Conservation (phyloP, 2,888 invertebrate species). For the Limnephilus marmoratus region DNA sequence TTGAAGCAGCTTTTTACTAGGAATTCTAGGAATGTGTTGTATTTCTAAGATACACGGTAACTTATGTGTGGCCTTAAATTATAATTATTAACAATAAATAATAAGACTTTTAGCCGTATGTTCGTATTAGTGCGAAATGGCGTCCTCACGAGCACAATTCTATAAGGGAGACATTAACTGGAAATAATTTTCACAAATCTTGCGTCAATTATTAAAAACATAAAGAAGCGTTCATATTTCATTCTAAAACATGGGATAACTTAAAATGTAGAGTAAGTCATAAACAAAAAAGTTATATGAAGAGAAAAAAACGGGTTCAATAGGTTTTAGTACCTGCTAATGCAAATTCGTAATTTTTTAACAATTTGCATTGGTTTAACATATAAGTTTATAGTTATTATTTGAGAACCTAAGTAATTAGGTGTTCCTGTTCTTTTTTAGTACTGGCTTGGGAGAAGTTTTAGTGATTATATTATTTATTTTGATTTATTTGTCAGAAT, state of each 20-base stretch:
- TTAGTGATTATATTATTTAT: not conserved
- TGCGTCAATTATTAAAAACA: slow-evolving; percentile 16
- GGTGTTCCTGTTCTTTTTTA: slow-evolving; percentile 2
- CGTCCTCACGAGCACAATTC: slow-evolving; percentile 21
- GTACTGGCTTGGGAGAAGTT: not conserved
- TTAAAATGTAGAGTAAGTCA: not conserved
- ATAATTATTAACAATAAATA: slow-evolving; percentile 59
- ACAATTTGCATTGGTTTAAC: slow-evolving; percentile 40
- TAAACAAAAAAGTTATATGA: slow-evolving; percentile 12
- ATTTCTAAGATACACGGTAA: slow-evolving; percentile 62
- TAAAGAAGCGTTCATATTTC: not conserved
- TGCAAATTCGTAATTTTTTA: slow-evolving; percentile 25
- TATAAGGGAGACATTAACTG: not conserved
- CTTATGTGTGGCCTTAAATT: slow-evolving; percentile 64
- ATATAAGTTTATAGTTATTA: slow-evolving; percentile 9
- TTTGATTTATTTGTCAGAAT: not conserved
- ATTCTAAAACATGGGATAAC: not conserved
- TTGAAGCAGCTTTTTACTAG: not conserved
- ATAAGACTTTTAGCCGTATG: slow-evolving; percentile 55
- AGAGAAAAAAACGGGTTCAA: slow-evolving; percentile 46
- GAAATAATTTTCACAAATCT: slow-evolving; percentile 27
- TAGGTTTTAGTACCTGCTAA: slow-evolving; percentile 27
- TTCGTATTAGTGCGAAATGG: not conserved
- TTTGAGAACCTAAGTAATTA: not conserved
- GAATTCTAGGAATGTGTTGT: slow-evolving; percentile 16